A percentile compares a stretch with the other conserved stretches of the same genome.
Evolutionary conservation across 1,140 invertebrate genomes (phyloP).

Genomic region (Paraescarpia echinospica): DNA sequence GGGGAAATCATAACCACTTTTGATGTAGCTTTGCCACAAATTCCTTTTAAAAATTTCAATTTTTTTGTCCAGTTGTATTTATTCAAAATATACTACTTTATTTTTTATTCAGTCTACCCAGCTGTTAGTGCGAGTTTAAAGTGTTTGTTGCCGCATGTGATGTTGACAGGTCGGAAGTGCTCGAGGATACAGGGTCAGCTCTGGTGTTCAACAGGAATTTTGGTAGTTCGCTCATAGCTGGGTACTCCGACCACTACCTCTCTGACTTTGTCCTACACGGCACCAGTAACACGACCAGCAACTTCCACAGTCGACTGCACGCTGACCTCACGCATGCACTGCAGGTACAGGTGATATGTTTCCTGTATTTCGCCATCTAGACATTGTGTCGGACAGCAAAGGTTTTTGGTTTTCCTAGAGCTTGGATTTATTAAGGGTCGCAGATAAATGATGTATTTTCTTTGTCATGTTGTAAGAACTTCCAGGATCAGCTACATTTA

Average conservation of each 20-base stretch:
- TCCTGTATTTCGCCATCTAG: background rate
- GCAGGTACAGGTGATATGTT: constrained; percentile 50
- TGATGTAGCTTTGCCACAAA: background rate
- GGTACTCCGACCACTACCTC: constrained; percentile 72
- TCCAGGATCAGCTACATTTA: no score
- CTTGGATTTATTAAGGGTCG: no score
- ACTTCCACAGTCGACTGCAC: constrained; percentile 54
- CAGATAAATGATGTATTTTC: no score
- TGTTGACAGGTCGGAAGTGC: constrained; percentile 1
- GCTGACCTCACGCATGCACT: constrained; percentile 61
- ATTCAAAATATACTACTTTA: background rate
- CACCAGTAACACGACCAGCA: constrained; percentile 41
- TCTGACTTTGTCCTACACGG: constrained; percentile 76
- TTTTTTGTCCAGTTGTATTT: background rate
- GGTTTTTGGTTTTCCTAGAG: no score
- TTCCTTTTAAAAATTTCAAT: background rate
- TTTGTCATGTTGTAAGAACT: no score
- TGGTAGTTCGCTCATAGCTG: constrained; percentile 66
- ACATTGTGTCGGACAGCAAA: no score
- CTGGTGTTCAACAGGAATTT: constrained; percentile 42
- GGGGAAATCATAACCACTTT: background rate
- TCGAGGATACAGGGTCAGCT: background rate
- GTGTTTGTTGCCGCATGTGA: no score
- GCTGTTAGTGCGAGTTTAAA: background rate
- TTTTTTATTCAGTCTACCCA: background rate